Base-by-base conservation (phyloP, 2,888 invertebrate species). In the Terebella lapidaria region DNA sequence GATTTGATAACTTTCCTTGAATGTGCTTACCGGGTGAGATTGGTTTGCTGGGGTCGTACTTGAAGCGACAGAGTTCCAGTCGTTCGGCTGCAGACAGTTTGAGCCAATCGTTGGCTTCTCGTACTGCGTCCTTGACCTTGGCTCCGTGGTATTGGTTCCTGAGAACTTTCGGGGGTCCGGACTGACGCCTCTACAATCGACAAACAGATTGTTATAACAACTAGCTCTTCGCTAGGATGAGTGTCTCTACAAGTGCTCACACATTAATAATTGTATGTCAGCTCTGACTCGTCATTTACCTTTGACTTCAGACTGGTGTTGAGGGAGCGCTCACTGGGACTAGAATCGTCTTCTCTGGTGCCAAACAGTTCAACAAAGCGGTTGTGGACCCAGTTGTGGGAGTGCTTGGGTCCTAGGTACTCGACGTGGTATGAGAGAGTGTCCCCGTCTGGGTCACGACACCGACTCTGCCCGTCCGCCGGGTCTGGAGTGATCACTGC, bases 361-460 rank as follows among this genome's bases (percentile, higher is more conserved):
- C 72, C 71, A 54, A 72, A 75, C n/a, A 70, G 64, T n/a, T 67
- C 64, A n/a, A 62, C 57, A 10, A 45, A 24, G 20, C 30, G 24
- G n/a, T 54, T 55, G n/a, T 20, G 20, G 22, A 74, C 69, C 77
- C 77, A 77, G 54, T 70, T 70, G 57, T 72, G 76, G 24, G 70
- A 67, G 58, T 74, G 73, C 20, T 62, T 62, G 18, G 62, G 62
- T 2, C 77, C 77, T 1, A 77, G 67, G 56, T 69, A 77, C 61
- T 77, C 77, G 18, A 77, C 71, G 64, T 77, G 76, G 58, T 77
- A 76, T 51, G 64, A 66, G 20, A 60, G 55, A 1, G 73, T 70
- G 42, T 72, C 66, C 0, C 70, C 72, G 49, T 71, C 70, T n/a
- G 57, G 55, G 58, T 73, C 70, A 10, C 61, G 22, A 24, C 55